Percentiles rank a stretch among this genome's conserved stretches.
Evolutionary conservation across 2,888 invertebrate genomes (phyloP).

Genomic region (Heliconius ethilla): DNA sequence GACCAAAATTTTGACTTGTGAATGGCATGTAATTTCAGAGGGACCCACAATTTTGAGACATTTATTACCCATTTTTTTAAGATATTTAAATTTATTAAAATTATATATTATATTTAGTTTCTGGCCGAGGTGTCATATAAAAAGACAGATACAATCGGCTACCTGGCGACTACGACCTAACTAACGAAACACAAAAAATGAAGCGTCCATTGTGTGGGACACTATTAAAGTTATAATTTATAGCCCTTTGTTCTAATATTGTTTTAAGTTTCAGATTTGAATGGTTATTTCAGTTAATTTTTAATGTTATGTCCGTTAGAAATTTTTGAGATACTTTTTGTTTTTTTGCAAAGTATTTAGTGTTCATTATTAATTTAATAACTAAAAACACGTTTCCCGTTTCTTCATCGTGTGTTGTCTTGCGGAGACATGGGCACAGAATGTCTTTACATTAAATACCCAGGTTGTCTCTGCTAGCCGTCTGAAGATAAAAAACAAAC

Average conservation of each 20-base stretch:
- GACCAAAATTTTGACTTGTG: not conserved
- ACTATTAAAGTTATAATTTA: constrained; percentile 66
- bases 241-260: constrained; percentile 60
- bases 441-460: too few relatives aligned
- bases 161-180: constrained; percentile 55
- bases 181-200: constrained; percentile 63
- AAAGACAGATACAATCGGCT: constrained; percentile 45
- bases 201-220: constrained; percentile 66
- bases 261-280: constrained; percentile 38
- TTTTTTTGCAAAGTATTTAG: not conserved
- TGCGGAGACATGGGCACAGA: not conserved
- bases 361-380: not conserved
- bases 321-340: not conserved
- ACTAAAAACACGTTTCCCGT: too few relatives aligned
- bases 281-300: constrained; percentile 21
- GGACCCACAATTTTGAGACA: not conserved
- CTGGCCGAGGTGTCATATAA: constrained; percentile 33
- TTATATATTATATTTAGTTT: constrained; percentile 1
- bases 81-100: not conserved
- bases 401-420: not conserved
- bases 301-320: not conserved
- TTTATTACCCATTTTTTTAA: too few relatives aligned
- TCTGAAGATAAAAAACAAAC: too few relatives aligned
- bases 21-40: not conserved
- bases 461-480: too few relatives aligned